These are phyloP conservation scores for Lithophane semibrunnea DNA, from an alignment of 2,888 invertebrate genomes.

Conservation along the genomic window DNA sequence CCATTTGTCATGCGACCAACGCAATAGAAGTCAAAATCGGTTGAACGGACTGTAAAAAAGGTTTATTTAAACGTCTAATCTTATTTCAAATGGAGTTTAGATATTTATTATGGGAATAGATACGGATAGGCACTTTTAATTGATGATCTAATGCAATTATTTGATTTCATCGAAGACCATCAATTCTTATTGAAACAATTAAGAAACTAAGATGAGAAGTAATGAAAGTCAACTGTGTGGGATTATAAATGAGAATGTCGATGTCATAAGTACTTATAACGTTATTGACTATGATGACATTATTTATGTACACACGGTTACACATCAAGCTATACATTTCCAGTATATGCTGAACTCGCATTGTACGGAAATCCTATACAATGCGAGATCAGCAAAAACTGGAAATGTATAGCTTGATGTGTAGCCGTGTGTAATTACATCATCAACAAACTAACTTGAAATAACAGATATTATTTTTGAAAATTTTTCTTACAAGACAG, in stretches of 20 bases:
- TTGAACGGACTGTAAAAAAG: too few relatives aligned
- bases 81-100: too few relatives aligned
- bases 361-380: too few relatives aligned
- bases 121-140: conserved; percentile 1
- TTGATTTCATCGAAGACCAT: conserved; percentile 14
- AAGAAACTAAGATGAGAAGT: not conserved
- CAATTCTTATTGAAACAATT: conserved; percentile 30
- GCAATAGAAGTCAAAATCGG: too few relatives aligned
- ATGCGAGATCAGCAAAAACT: too few relatives aligned
- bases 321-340: too few relatives aligned
- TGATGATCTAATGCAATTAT: conserved; percentile 29
- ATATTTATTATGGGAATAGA: too few relatives aligned
- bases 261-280: not conserved
- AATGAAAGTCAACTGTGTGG: not conserved
- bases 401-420: too few relatives aligned
- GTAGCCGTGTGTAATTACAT: not conserved
- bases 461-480: not conserved
- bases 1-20: too few relatives aligned
- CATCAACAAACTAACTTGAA: not conserved
- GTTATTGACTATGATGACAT: not conserved
- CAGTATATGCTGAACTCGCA: too few relatives aligned
- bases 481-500: not conserved
- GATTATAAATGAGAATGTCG: not conserved
- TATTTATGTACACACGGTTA: not conserved
- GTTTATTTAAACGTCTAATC: too few relatives aligned